These are phyloP conservation scores for Trichonephila clavata DNA, from an alignment of 1,140 invertebrate genomes.

Conservation along the genomic window DNA sequence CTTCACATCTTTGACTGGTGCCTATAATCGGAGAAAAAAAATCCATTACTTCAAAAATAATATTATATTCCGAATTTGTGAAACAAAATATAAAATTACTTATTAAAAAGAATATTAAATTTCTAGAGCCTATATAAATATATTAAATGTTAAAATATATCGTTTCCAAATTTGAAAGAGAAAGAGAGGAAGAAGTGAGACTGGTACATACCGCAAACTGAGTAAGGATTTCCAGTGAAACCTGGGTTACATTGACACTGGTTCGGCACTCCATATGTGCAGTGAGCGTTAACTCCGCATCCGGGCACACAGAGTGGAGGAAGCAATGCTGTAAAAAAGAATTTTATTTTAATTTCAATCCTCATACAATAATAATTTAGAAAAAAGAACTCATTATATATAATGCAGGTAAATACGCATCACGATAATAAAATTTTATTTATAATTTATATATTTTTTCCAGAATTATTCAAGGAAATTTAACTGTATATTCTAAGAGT, in stretches of 20 bases:
- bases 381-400: no score
- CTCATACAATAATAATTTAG: no score
- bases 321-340: constrained; percentile 85
- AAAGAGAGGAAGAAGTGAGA: neutral
- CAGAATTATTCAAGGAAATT: no score
- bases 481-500: no score
- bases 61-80: no score
- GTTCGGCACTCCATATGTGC: constrained; percentile 90
- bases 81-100: no score
- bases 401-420: no score
- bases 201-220: constrained; percentile 86
- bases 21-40: neutral
- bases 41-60: neutral
- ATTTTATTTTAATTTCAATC: neutral
- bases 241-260: constrained; percentile 91
- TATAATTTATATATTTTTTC: neutral
- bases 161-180: no score
- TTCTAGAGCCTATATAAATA: no score
- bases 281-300: constrained; percentile 92
- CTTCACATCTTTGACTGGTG: constrained; percentile 71
- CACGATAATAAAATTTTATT: no score
- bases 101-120: no score
- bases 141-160: no score
- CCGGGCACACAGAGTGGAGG: constrained; percentile 89
- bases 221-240: constrained; percentile 92